Evolutionary conservation across 2,797 vertebrate species (phyloP).

Genomic region (Ceryle rudis): DNA sequence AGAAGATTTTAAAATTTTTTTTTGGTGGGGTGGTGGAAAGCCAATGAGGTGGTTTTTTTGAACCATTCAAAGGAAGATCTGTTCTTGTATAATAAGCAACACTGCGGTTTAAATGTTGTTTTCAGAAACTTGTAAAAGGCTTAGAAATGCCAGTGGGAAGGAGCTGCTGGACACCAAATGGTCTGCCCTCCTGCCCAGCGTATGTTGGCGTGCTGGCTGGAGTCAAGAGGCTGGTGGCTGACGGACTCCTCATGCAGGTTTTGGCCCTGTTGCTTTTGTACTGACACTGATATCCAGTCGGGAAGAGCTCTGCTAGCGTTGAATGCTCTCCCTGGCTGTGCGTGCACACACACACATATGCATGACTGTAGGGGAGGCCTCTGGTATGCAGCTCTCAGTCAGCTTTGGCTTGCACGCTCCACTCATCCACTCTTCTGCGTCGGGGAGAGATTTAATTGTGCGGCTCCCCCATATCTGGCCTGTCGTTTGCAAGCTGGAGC

Average conservation of each 20-base stretch:
- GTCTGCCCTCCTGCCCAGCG: conserved; percentile 20
- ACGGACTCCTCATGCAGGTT: conserved; percentile 22
- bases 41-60: conserved; percentile 54
- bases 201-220: conserved; percentile 3
- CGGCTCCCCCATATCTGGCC: not conserved
- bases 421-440: not conserved
- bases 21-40: conserved; percentile 76
- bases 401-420: not conserved
- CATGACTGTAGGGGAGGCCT: conserved; percentile 30
- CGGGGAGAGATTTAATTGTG: conserved; percentile 21
- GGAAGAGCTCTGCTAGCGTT: not conserved
- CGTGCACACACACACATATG: not conserved
- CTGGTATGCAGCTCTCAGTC: conserved; percentile 28
- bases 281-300: not conserved
- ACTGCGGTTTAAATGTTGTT: conserved; percentile 45
- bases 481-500: conserved; percentile 45
- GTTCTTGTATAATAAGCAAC: conserved; percentile 49
- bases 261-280: conserved; percentile 34
- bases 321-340: not conserved
- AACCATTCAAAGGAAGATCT: conserved; percentile 68
- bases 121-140: conserved; percentile 49
- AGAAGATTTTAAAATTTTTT: conserved; percentile 76
- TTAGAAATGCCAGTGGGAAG: conserved; percentile 47
- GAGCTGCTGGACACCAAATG: conserved; percentile 13
- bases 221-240: conserved; percentile 28